These are phyloP conservation scores for Pseudorhiza aurosa DNA, from an alignment of 30 jellyfish, hydroid and myxozoan genomes.

Conservation along the genomic window DNA sequence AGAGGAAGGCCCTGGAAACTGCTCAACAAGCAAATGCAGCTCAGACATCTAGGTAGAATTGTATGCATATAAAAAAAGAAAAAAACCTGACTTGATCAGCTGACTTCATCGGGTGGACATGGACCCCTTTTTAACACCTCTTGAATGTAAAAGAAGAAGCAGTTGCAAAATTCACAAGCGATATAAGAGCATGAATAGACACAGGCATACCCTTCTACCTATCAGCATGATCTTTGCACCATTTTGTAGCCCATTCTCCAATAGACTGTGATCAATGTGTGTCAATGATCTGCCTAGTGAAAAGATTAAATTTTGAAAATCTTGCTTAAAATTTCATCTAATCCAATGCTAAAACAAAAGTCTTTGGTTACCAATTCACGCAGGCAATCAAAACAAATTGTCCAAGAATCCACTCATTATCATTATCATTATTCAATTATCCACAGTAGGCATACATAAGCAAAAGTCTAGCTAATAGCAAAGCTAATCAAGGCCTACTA, in stretches of 20 bases:
- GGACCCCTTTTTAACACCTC: too few species aligned
- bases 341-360: neutral
- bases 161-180: neutral
- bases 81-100: neutral
- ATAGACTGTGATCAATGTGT: neutral
- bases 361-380: neutral
- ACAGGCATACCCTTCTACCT: constrained; percentile 47
- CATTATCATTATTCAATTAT: too few species aligned
- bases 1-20: too few species aligned
- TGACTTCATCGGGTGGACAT: neutral
- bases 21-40: too few species aligned
- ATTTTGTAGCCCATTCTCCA: constrained; percentile 17
- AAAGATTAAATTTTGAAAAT: neutral
- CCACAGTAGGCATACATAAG: too few species aligned
- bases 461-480: too few species aligned
- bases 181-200: neutral
- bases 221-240: constrained; percentile 64
- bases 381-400: neutral
- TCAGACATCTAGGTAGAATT: too few species aligned
- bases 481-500: too few species aligned
- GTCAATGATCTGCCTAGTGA: constrained; percentile 53
- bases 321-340: neutral
- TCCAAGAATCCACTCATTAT: neutral
- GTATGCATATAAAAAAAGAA: too few species aligned
- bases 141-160: neutral